Base-by-base conservation (phyloP, 2,113 vertebrate genomes). In the Entelurus aequoreus region DNA sequence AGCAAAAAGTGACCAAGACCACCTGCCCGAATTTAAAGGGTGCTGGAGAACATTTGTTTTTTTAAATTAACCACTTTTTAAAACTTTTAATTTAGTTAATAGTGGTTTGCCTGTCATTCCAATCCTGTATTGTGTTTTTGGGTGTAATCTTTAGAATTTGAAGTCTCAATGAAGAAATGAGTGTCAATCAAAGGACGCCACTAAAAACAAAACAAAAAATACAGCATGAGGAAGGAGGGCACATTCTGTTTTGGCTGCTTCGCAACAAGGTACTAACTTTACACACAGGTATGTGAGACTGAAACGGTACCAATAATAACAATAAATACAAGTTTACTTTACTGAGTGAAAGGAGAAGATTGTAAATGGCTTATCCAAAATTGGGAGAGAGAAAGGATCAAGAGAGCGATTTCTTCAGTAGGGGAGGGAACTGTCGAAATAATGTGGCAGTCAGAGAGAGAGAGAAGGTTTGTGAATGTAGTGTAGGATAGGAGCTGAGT, bases 391-490 rank as follows among this genome's bases (percentile, higher is more conserved):
- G 67, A 68, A 74, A 72, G 66, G 72, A 77, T 63, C 62, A 58
- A 56, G 78, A 21, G 11, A 54, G 51, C 55, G 53, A 54, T 7
- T 12, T 21, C 21, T 75, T 65, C 5, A 36, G 48, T 38, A 51
- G 60, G 50, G 48, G 54, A 71, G 64, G 63, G 48, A 48, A 54
- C 6, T 48, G 5, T 8, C 21, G 36, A 37, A 66, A 35, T 11
- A n/a, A 14, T 4, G 50, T 4, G 62, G 65, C 60, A 69, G 73
- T 59, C 62, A 77, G 83, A 75, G 13, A 58, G 61, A 19, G 19
- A 42, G 62, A 58, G 73, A 84, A 51, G 86, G 77, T 8, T 59
- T 56, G 58, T 15, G 84, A 66, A 88, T 56, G 86, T 84, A 80
- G 76, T 10, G 36, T 85, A 84, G 60, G 44, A 57, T 70, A 86